phyloP scores from a whole-genome alignment of 2,797 vertebrate species.

The Leptodactylus fallax region DNA sequence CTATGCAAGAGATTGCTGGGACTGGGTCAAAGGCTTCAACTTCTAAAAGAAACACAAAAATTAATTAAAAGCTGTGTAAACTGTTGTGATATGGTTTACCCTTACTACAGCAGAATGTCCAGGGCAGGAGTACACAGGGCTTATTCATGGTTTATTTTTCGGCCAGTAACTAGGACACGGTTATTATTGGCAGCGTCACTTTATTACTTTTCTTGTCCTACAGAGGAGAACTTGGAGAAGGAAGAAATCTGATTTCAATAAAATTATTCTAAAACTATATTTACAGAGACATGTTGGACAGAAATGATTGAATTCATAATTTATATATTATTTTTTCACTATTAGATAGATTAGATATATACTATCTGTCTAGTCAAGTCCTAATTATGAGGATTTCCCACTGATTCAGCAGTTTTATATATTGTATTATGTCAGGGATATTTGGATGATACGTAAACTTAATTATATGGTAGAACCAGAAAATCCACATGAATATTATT shows the following conservation, averaged over 20 bases:
- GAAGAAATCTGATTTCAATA: too few species aligned
- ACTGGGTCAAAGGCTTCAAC: constrained; percentile 31
- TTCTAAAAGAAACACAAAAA: constrained; percentile 8
- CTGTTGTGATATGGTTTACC: neutral
- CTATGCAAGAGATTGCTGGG: neutral
- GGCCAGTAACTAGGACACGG: neutral
- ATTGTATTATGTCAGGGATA: neutral
- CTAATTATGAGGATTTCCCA: neutral
- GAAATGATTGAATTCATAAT: too few species aligned
- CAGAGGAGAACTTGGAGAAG: too few species aligned
- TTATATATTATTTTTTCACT: too few species aligned
- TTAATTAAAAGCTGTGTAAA: constrained; percentile 5
- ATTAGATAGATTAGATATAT: too few species aligned
- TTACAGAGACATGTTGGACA: too few species aligned
- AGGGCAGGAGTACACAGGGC: neutral
- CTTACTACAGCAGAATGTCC: neutral
- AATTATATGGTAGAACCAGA: neutral
- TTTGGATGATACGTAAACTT: neutral
- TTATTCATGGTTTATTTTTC: constrained; percentile 1
- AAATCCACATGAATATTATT: neutral
- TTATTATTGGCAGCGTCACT: too few species aligned
- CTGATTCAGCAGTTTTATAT: neutral
- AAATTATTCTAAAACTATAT: too few species aligned
- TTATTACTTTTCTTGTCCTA: too few species aligned
- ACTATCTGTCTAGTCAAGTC: too few species aligned